A percentile compares a stretch with the other conserved stretches of the same genome.
phyloP scores from a whole-genome alignment of 1,140 invertebrate genomes.

The Steinernema khuongi region DNA sequence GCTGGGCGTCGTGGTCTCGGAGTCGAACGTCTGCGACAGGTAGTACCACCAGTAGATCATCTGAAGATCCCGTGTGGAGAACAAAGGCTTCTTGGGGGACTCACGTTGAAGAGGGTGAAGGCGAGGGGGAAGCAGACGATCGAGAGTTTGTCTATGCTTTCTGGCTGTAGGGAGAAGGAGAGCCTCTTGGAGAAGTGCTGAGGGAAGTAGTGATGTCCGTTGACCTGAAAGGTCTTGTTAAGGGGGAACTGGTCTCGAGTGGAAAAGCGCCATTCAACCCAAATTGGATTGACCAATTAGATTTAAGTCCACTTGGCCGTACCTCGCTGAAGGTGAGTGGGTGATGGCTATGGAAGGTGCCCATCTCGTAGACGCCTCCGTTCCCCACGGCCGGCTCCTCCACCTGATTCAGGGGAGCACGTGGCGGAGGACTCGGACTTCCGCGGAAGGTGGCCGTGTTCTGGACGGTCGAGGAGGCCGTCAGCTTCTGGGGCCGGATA shows the following conservation, averaged over 20 bases:
- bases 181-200: conserved; percentile 22
- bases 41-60: conserved; percentile 43
- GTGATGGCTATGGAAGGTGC: conserved; percentile 14
- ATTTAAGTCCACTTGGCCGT: conserved; percentile 11
- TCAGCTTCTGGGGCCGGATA: neutral
- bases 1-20: neutral
- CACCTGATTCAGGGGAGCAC: neutral
- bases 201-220: conserved; percentile 31
- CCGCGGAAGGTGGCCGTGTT: conserved; percentile 14
- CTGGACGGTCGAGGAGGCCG: neutral
- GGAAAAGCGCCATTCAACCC: too few relatives aligned
- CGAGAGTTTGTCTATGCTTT: conserved; percentile 56
- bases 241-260: too few relatives aligned
- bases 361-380: conserved; percentile 23
- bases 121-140: conserved; percentile 55
- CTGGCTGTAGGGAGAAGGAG: conserved; percentile 42
- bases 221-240: conserved; percentile 34
- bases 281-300: too few relatives aligned
- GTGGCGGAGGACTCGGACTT: conserved; percentile 1
- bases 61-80: conserved; percentile 13
- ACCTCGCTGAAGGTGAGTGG: conserved; percentile 38
- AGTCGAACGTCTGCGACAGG: conserved; percentile 38
- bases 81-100: neutral
- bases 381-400: conserved; percentile 10
- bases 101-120: conserved; percentile 42